Evolutionary conservation across 2,888 invertebrate species (phyloP), one percentile per base, ranked within the genome.

Genomic region (Eupithecia centaureata): DNA sequence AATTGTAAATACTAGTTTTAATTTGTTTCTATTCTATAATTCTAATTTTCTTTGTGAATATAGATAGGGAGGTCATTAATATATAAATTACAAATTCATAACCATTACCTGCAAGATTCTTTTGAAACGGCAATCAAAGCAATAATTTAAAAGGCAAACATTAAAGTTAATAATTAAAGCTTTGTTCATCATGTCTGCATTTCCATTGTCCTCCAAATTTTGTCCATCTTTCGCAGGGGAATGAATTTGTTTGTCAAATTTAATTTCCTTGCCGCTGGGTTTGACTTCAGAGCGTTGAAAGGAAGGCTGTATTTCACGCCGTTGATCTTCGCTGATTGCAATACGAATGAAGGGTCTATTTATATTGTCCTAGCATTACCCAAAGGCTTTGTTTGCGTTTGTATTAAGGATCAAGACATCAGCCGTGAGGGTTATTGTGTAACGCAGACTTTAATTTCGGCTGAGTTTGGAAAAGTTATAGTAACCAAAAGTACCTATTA

Each of bases 201-300:
- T 63, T 68, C 68, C 68, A 72, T 72, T 73, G 73, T 75, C 67
- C 63, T 72, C 65, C 68, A 64, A 75, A 73, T 75, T 71, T 72
- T 69, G 75, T 74, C 73, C 72, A 76, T 76, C 69, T 75, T 75
- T 73, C 70, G 70, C 70, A 68, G 66, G 69, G 71, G 75, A 73
- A 75, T 75, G 75, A 76, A 73, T 75, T 75, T 75, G 74, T 74
- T 76, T 74, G 72, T 70, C 68, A 68, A 72, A 73, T 76, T 75
- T 73, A 75, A 76, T 76, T 74, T 76, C 72, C 73, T 72, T 59
- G 72, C 72, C 72, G 56, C 64, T 66, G 66, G 65, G 58, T 25
- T 59, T 67, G 69, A 61, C 63, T 69, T 56, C 42, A 65, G 70
- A 75, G 67, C 65, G 65, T 68, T 68, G 72, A 76, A 76, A 76